Evolutionary conservation across 92 coral and sea anemone species (phyloP), one percentile per base, ranked within the genome.

Genomic region (Umimayanthus chanpuru): DNA sequence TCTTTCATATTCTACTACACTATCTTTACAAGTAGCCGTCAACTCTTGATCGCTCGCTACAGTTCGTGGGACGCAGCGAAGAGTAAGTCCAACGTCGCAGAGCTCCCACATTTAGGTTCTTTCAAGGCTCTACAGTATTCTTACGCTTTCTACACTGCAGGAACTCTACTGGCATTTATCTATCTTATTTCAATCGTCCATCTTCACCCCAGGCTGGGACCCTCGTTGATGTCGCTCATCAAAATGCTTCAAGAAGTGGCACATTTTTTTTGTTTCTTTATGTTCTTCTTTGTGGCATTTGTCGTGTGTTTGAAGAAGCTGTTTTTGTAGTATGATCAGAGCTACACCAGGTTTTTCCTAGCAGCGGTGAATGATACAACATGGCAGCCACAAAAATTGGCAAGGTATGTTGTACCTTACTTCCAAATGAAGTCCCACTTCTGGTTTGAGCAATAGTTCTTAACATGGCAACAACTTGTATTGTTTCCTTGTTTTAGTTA

Each of bases 271-370:
- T 16, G 32, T 36, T 74, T 53, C 77, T 89, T 89, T 14, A 25
- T 61, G 67, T 71, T 89, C 73, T 75, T 82, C 7, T 89, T 89
- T 50, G 68, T 89, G 61, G 91, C 91, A 26, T 89, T 47, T 47
- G 10, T 47, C 10, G 50, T 47, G 50, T 47, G 50, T 47, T 9
- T 47, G 11, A 47, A 47, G 50, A 47, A 47, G 50, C 9, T 47
- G 50, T 47, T 7, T 47, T 11, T 47, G 10, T 11, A 47, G 50
- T 89, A 74, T 89, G 88, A 81, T 20, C 71, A 65, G 25, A 65
- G 71, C 71, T 20, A 65, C 71, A 6, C 18, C 26, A 21, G 2
- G 25, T 65, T 65, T 25, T 65, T 65, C 26, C 23, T 25, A 14
- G 26, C 71, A 47, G 10, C 50, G 50, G 50, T 47, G 10, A 47